Evolutionary conservation across 2,113 vertebrate species (phyloP).

Genomic region (Hippocampus guttulatus): DNA sequence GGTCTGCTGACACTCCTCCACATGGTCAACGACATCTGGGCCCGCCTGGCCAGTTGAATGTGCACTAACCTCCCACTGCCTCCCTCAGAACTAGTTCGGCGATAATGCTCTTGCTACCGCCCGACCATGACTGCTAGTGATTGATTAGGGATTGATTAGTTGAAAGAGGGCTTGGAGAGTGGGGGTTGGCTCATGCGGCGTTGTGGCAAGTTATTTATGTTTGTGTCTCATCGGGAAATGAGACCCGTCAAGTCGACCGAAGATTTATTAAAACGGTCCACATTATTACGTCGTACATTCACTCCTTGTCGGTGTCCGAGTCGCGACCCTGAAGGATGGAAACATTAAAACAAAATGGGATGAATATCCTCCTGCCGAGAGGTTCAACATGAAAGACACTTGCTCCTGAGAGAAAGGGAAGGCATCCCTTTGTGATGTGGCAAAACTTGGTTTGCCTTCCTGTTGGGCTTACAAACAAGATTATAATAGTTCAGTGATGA

Average conservation of each 20-base stretch:
- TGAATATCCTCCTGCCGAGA: conserved; percentile 38
- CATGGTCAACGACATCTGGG: not conserved
- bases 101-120: not conserved
- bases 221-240: conserved; percentile 49
- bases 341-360: conserved; percentile 41
- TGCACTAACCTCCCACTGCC: conserved; percentile 14
- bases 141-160: conserved; percentile 51
- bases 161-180: conserved; percentile 16
- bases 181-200: conserved; percentile 6
- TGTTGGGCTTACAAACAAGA: conserved; percentile 43
- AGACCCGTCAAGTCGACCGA: conserved; percentile 25
- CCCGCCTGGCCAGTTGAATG: conserved; percentile 8
- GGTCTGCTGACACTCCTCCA: conserved; percentile 31
- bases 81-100: conserved; percentile 4
- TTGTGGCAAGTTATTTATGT: conserved; percentile 32
- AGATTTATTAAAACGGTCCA: conserved; percentile 45
- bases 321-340: conserved; percentile 17
- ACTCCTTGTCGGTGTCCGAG: conserved; percentile 40
- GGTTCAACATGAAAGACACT: conserved; percentile 47
- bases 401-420: conserved; percentile 26
- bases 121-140: conserved; percentile 38
- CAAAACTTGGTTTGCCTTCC: conserved; percentile 23
- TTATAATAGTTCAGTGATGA: conserved; percentile 46
- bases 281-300: conserved; percentile 39
- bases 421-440: conserved; percentile 22